These are phyloP conservation scores for Campoplex capitator DNA, from an alignment of 2,888 invertebrate genomes.

Conservation along the genomic window DNA sequence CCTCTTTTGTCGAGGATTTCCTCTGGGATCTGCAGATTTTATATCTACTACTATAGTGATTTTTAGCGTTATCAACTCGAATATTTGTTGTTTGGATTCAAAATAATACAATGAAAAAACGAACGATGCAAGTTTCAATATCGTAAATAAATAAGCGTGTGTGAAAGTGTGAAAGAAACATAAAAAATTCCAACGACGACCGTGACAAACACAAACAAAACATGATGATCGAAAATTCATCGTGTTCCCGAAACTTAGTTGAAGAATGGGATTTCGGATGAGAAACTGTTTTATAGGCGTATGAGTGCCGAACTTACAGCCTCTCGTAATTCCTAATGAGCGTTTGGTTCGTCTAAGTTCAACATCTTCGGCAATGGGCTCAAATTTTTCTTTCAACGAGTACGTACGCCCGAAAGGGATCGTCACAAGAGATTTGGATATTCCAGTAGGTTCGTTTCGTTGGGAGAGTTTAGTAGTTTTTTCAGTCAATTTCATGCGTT, in stretches of 20 bases:
- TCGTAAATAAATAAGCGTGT: not conserved
- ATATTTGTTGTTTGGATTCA: too few relatives aligned
- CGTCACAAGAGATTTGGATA: not conserved
- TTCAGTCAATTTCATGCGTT: constrained; percentile 72
- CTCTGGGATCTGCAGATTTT: not conserved
- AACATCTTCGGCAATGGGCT: constrained; percentile 77
- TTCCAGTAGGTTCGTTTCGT: constrained; percentile 3
- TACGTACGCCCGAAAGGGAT: constrained; percentile 71
- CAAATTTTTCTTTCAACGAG: constrained; percentile 79
- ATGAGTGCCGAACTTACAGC: constrained; percentile 75
- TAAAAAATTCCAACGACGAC: constrained; percentile 6
- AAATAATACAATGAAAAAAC: not conserved
- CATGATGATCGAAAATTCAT: constrained; percentile 9
- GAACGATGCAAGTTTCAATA: not conserved
- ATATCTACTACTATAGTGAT: not conserved
- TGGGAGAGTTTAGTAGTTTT: constrained; percentile 40
- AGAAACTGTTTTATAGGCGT: constrained; percentile 47
- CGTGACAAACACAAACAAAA: constrained; percentile 13
- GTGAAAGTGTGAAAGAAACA: not conserved
- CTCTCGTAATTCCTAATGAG: constrained; percentile 72
- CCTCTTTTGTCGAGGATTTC: not conserved
- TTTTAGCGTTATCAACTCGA: not conserved
- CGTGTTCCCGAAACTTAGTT: not conserved
- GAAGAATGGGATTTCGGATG: constrained; percentile 46
- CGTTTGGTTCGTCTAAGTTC: constrained; percentile 71